Evolutionary conservation across 2,113 vertebrate genomes (phyloP), one percentile per base, ranked within the genome.

Genomic region (Rhombomys opimus): DNA sequence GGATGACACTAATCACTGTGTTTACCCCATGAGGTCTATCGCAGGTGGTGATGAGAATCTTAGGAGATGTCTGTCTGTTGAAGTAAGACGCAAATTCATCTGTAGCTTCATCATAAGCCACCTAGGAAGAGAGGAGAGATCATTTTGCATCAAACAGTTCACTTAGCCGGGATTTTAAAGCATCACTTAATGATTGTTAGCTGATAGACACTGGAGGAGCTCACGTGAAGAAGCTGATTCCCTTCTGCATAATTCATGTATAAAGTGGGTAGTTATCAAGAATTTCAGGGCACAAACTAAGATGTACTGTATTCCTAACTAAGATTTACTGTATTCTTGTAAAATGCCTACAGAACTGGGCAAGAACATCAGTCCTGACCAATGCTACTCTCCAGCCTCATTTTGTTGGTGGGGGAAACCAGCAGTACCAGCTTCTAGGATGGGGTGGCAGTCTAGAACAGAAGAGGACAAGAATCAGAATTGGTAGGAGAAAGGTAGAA

Each of bases 21-120:
- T 98, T 22, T 98, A 99, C 99, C 98, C 99, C 99, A 98, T 99
- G 99, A 94, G 99, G 99, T 97, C 99, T 98, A 98, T 99, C 99
- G 84, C 99, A 99, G 73, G 99, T 99, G 46, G 99, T 99, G 96
- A 99, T 99, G 81, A 99, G 99, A 95, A 99, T 99, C 98, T 99
- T 99, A n/a, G 99, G 99, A 97, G 99, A 99, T 6, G 99, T 99
- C 75, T 99, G 97, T 89, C 99, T 99, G 30, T 99, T 99, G 96
- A 99, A 99, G 94, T 99, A 99, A 32, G 99, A 98, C 76, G 99
- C 99, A 98, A 99, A 99, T 98, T 99, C 99, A 99, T 99, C 99
- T 18, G 99, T 99, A 97, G 98, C 99, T 98, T 99, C 99, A 95
- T 99, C 99, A 97, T 99, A 99, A 92, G 99, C 99, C 96, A 99